These are phyloP conservation scores for Erynnis tages DNA, from an alignment of 2,888 invertebrate species.

Conservation along the genomic window DNA sequence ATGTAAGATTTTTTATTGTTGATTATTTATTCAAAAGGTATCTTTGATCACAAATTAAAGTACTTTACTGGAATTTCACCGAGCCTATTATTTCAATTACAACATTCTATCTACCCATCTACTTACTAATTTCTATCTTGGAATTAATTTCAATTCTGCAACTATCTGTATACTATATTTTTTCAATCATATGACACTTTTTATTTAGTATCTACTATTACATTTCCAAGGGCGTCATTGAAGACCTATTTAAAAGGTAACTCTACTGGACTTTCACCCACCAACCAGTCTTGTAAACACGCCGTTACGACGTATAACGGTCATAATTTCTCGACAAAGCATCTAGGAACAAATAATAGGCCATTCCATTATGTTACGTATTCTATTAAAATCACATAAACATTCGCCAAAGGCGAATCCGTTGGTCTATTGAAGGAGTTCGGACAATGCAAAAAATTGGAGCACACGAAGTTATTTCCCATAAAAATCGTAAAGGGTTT, in stretches of 20 bases:
- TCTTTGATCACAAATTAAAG: too few species aligned
- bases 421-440: constrained; percentile 51
- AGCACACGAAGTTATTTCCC: constrained; percentile 74
- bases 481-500: constrained; percentile 76
- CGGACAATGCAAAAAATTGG: constrained; percentile 80
- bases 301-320: constrained; percentile 58
- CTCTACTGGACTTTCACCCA: constrained; percentile 9
- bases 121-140: too few species aligned
- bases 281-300: constrained; percentile 31
- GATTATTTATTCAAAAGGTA: too few species aligned
- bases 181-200: too few species aligned
- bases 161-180: too few species aligned
- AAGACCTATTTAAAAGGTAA: background rate
- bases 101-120: too few species aligned
- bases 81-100: too few species aligned
- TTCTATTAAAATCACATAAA: constrained; percentile 69
- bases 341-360: constrained; percentile 47
- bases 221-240: too few species aligned
- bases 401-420: constrained; percentile 71
- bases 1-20: too few species aligned
- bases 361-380: constrained; percentile 50
- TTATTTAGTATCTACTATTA: too few species aligned
- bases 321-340: constrained; percentile 48
- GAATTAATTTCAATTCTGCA: too few species aligned
- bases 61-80: too few species aligned